phyloP scores from a whole-genome alignment of 2,888 invertebrate genomes.

The Phaonia tiefii region DNA sequence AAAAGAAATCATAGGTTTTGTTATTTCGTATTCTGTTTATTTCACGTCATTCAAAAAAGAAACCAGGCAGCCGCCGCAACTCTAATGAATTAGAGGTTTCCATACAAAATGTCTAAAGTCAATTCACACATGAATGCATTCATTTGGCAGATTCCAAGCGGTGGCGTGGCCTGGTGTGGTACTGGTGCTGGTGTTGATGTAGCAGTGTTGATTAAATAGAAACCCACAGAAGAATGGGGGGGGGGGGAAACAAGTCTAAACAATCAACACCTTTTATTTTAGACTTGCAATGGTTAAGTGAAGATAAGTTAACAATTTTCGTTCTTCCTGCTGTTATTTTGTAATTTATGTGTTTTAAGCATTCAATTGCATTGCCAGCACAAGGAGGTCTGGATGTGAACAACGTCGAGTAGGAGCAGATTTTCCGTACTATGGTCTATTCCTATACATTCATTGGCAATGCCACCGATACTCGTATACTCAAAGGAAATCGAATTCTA shows the following conservation, averaged over 20 bases:
- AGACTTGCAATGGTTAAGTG: constrained; percentile 59
- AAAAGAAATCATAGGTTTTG: background rate
- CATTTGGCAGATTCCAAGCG: background rate
- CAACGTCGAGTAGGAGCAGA: background rate
- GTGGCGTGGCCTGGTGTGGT: constrained; percentile 5
- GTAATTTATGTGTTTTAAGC: constrained; percentile 65
- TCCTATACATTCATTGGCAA: background rate
- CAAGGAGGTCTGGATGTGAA: constrained; percentile 24
- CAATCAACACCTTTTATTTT: constrained; percentile 64
- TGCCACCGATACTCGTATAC: background rate
- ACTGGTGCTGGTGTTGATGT: too few species aligned
- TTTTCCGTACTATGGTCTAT: too few species aligned
- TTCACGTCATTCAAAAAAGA: background rate
- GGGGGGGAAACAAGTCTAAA: constrained; percentile 43
- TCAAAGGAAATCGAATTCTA: constrained; percentile 34
- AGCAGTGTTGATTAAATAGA: constrained; percentile 38
- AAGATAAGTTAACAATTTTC: constrained; percentile 67
- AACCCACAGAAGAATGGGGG: background rate
- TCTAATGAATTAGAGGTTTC: background rate
- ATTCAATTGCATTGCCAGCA: constrained; percentile 56
- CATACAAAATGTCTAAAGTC: constrained; percentile 23
- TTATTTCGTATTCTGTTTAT: background rate
- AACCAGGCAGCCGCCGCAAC: constrained; percentile 1
- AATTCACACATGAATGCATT: constrained; percentile 5
- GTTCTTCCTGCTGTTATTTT: constrained; percentile 64